Evolutionary conservation across 1,140 invertebrate species (phyloP), one percentile per base, ranked within the genome.

Genomic region (Tetragnatha versicolor): DNA sequence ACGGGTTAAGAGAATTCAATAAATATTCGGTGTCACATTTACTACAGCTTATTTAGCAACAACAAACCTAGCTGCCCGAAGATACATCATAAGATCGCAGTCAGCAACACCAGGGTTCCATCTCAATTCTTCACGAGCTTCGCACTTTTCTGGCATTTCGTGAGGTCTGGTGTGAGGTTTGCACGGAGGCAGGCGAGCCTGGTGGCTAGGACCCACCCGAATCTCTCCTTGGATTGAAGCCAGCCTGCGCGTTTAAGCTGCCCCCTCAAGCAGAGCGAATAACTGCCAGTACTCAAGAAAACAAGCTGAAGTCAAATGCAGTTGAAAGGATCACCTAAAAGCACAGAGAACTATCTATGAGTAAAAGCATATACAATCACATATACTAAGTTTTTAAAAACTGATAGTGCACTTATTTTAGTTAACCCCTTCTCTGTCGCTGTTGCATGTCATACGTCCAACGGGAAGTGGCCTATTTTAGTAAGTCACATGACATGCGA

Each of bases 21-120:
- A n/a, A n/a, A n/a, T n/a, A n/a, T n/a, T n/a, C n/a, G n/a, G n/a
- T n/a, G n/a, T n/a, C n/a, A n/a, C n/a, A n/a, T n/a, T n/a, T n/a
- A n/a, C n/a, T n/a, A n/a, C n/a, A n/a, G n/a, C n/a, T n/a, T n/a
- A n/a, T n/a, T n/a, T n/a, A n/a, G n/a, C n/a, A n/a, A n/a, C 42
- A 55, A 10, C 33, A 29, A 93, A 98, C 81, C 97, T 90, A 72
- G 96, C 97, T 81, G 96, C 97, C 84, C 96, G 90, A 83, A 98
- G 90, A 88, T 97, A 99, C 95, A 98, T 98, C 84, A 98, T 90
- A 83, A 99, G 91, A 88, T 98, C 96, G 82, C 93, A 91, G 88
- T 98, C 96, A 83, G 93, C 89, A 73, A 95, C 91, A 82, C 93
- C 92, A 75, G 96, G 95, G 84, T 93, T 89, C 97, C 96, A 98